Evolutionary conservation across 1,140 invertebrate species (phyloP).

Genomic region (Hirudo medicinalis): DNA sequence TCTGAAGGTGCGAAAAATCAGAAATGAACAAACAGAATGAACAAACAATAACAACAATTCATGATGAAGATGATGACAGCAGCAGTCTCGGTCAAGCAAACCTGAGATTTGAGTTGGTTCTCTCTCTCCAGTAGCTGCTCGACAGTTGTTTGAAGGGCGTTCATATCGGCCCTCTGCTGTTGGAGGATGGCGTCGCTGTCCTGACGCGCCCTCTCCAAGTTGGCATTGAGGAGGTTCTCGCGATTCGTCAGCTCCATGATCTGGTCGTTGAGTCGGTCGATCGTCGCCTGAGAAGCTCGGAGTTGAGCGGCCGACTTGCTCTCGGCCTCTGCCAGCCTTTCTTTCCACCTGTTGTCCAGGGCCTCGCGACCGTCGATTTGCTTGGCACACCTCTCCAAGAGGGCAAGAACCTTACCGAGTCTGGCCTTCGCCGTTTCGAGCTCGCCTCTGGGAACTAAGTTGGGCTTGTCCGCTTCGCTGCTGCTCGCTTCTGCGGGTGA

Average conservation of each 20-base stretch:
- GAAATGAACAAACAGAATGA: not conserved
- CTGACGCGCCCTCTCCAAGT: not conserved
- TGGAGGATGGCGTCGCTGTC: not conserved
- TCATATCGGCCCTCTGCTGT: not conserved
- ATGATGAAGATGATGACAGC: too few species aligned
- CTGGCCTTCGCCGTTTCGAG: not conserved
- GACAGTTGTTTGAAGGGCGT: not conserved
- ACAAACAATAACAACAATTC: not conserved
- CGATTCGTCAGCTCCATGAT: not conserved
- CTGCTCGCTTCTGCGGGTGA: not conserved
- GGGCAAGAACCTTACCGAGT: not conserved
- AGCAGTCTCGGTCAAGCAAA: not conserved
- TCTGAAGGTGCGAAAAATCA: not conserved
- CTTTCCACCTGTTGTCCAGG: not conserved
- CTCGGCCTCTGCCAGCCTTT: not conserved
- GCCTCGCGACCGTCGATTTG: not conserved
- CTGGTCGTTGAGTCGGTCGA: not conserved
- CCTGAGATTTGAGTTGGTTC: not conserved
- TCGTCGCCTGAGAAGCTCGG: not conserved
- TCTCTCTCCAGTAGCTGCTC: slow-evolving; percentile 2
- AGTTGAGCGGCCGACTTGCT: not conserved
- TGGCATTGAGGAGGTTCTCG: not conserved
- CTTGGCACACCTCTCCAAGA: not conserved
- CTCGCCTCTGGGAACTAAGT: not conserved
- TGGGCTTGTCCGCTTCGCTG: not conserved